Evolutionary conservation across 2,113 vertebrate genomes (phyloP).

Genomic region (Callithrix jacchus): DNA sequence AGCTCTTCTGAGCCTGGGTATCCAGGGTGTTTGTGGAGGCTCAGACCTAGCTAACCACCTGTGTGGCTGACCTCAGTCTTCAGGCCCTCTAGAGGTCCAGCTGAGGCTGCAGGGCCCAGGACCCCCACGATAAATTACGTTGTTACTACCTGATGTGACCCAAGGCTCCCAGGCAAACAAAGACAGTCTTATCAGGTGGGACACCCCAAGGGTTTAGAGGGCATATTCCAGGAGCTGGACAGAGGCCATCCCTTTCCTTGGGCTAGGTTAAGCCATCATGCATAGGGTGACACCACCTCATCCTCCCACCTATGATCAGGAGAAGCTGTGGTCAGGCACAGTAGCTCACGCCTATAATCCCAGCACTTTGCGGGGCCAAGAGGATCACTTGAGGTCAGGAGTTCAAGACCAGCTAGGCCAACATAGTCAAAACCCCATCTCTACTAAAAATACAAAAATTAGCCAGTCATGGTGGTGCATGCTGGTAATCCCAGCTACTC

Average conservation of each 20-base stretch:
- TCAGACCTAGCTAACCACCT: neutral
- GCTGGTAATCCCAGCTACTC: too few species aligned
- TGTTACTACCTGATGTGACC: neutral
- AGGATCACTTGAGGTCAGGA: too few species aligned
- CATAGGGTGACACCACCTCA: neutral
- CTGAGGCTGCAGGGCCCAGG: neutral
- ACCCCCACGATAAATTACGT: neutral
- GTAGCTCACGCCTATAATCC: too few species aligned
- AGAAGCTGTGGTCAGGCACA: neutral
- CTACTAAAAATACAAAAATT: too few species aligned
- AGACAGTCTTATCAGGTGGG: neutral
- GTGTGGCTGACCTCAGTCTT: neutral
- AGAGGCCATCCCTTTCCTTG: neutral
- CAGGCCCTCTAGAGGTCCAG: neutral
- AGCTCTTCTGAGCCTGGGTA: neutral
- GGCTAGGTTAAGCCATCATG: neutral
- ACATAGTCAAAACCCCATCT: too few species aligned
- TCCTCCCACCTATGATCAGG: neutral
- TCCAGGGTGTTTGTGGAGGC: neutral
- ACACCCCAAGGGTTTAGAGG: neutral
- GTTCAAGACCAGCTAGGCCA: too few species aligned
- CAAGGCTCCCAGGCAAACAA: neutral
- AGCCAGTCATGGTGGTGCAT: too few species aligned
- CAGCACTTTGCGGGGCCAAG: too few species aligned
- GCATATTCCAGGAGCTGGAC: neutral